Evolutionary conservation across 2,797 vertebrate species (phyloP).

Genomic region (Hylomyscus alleni): DNA sequence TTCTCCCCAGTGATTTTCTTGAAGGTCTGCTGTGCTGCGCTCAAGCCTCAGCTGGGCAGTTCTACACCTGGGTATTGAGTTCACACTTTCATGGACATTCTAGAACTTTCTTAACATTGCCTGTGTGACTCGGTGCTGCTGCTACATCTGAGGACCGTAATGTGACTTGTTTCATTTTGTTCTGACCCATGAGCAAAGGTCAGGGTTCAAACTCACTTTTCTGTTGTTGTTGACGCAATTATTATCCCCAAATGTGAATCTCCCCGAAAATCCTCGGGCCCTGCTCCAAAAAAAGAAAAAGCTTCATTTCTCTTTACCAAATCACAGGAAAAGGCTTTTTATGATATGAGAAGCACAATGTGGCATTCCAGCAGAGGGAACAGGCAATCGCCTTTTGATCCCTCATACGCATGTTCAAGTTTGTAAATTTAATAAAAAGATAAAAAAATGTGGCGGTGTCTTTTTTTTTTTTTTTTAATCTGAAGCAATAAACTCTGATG

Average conservation of each 20-base stretch:
- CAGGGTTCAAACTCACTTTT: slow-evolving; percentile 87
- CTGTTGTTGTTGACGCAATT: slow-evolving; percentile 92
- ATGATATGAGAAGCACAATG: slow-evolving; percentile 89
- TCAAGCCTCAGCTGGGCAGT: background rate
- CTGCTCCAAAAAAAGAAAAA: slow-evolving; percentile 86
- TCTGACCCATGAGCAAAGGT: slow-evolving; percentile 84
- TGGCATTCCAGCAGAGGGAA: slow-evolving; percentile 82
- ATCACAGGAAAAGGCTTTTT: slow-evolving; percentile 94
- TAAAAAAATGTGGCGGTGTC: slow-evolving; percentile 85
- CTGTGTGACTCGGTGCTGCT: slow-evolving; percentile 39
- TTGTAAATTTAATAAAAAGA: slow-evolving; percentile 95
- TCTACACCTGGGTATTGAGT: background rate
- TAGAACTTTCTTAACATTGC: slow-evolving; percentile 13
- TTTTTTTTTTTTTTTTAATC: slow-evolving; percentile 79
- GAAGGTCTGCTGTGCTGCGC: background rate
- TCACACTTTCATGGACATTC: background rate
- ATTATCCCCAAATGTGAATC: slow-evolving; percentile 91
- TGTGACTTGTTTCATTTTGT: slow-evolving; percentile 89
- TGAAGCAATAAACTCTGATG: slow-evolving; percentile 96
- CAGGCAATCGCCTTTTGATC: slow-evolving; percentile 91
- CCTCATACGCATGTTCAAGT: slow-evolving; percentile 86
- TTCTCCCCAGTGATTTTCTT: slow-evolving; percentile 48
- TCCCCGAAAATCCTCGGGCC: slow-evolving; percentile 89
- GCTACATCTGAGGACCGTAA: slow-evolving; percentile 82
- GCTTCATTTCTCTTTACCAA: slow-evolving; percentile 88